These are phyloP conservation scores for Caenorhabditis drosophilae DNA, from an alignment of 2,888 invertebrate species.

Conservation along the genomic window DNA sequence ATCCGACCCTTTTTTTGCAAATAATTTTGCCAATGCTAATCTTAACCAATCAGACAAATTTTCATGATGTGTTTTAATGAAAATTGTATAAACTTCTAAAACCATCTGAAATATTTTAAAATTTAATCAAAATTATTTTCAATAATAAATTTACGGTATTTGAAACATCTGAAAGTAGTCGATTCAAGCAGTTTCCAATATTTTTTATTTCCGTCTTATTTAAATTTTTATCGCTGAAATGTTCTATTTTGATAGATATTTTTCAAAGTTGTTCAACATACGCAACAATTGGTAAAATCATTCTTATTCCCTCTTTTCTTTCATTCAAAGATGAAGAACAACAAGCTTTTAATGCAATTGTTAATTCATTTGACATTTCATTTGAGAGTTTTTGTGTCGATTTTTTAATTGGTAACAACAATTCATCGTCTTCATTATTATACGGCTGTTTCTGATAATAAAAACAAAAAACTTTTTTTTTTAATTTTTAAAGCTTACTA, in stretches of 20 bases:
- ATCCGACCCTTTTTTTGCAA: constrained; percentile 21
- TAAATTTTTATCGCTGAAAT: neutral
- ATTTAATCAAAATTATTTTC: neutral
- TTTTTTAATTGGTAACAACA: constrained; percentile 10
- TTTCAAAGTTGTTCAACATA: neutral
- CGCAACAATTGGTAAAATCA: constrained; percentile 8
- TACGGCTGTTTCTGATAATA: neutral
- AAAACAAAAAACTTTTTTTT: too few relatives aligned
- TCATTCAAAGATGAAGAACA: constrained; percentile 21
- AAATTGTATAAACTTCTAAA: constrained; percentile 19
- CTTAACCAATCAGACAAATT: constrained; percentile 25
- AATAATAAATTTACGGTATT: constrained; percentile 10
- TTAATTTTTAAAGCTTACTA: too few relatives aligned
- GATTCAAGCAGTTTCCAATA: constrained; percentile 28
- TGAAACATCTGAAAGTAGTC: constrained; percentile 16
- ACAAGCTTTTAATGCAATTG: constrained; percentile 16
- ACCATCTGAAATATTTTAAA: constrained; percentile 10
- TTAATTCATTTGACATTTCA: constrained; percentile 19
- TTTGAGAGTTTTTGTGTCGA: constrained; percentile 12
- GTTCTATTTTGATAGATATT: neutral
- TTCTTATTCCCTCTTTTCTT: constrained; percentile 23
- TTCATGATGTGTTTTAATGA: constrained; percentile 21
- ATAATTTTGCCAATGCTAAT: constrained; percentile 15
- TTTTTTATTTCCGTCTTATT: constrained; percentile 20
- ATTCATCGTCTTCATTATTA: constrained; percentile 22